Evolutionary conservation across 2,888 invertebrate genomes (phyloP), one percentile per base, ranked within the genome.

Genomic region (Agrypnus murinus): DNA sequence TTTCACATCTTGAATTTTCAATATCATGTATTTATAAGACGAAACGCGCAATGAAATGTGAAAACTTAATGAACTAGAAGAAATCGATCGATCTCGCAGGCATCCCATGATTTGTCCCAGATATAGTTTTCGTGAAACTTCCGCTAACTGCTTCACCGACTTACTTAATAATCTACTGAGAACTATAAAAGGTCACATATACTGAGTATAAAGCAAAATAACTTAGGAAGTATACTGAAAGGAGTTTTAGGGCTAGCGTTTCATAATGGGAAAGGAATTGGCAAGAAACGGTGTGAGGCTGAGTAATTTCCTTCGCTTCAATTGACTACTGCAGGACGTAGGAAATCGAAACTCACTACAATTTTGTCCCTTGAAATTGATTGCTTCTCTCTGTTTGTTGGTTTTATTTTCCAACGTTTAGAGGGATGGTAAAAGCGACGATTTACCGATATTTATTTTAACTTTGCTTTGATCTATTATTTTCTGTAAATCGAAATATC

Each of bases 301-400:
- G 71, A 71, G 71, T 71, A 71, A 71, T 71, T 71, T 71, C 71
- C 71, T 71, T 57, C 65, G 65, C 71, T 71, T 71, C 62, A 66
- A 71, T 71, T 71, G 71, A 71, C 71, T 64, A 69, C 64, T 71
- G 65, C 63, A 71, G 71, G 71, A 71, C 65, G 62, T 71, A 71
- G 71, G 71, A 71, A 71, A 71, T 71, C 71, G 71, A 71, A 71
- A 71, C 71, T 65, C 71, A 66, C 71, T 66, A 71, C 65, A 71
- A 71, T 71, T 71, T 66, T 66, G 71, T 65, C 65, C 66, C 71
- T 71, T 62, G 55, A 65, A 71, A 65, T 68, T 71, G 71, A 71
- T 71, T 71, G 71, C 71, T 71, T 71, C 65, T 62, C 70, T 65
- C 62, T 62, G 66, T 65, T 65, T 66, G 71, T 62, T 71, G 55